Evolutionary conservation across 2,113 vertebrate species (phyloP).

Genomic region (Phrynosoma platyrhinos): DNA sequence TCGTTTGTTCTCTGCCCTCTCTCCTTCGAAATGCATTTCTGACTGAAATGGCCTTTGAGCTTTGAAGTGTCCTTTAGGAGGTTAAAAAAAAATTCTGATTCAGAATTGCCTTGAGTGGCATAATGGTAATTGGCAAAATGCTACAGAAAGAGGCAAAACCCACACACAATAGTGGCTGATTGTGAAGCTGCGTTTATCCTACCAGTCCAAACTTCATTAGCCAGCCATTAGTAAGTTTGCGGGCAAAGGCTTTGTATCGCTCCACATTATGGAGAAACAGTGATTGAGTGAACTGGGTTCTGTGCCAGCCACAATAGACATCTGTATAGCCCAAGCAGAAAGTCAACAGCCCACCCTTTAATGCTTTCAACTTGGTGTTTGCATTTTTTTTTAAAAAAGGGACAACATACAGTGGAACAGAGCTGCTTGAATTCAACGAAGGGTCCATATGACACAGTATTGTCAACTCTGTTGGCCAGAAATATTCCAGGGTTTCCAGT

Average conservation of each 20-base stretch:
- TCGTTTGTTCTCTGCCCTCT: background rate
- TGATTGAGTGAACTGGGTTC: background rate
- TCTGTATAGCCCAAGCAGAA: background rate
- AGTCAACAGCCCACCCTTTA: background rate
- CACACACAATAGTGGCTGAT: conserved; percentile 42
- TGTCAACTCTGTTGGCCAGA: too few relatives aligned
- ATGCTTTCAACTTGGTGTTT: background rate
- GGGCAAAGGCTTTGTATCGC: conserved; percentile 13
- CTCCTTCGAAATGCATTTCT: conserved; percentile 14
- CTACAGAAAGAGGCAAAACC: conserved; percentile 9
- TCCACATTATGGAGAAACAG: conserved; percentile 16
- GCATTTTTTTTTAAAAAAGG: too few relatives aligned
- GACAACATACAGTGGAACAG: too few relatives aligned
- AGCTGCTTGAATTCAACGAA: too few relatives aligned
- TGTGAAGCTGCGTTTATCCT: conserved; percentile 31
- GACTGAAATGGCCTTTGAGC: conserved; percentile 29
- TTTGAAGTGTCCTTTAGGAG: conserved; percentile 21
- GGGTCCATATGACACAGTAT: too few relatives aligned
- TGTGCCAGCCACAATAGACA: background rate
- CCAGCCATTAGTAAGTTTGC: conserved; percentile 6
- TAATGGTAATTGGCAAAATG: conserved; percentile 49
- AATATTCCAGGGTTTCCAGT: too few relatives aligned
- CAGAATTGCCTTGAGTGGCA: conserved; percentile 41
- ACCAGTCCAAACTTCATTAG: conserved; percentile 37
- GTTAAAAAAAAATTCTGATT: conserved; percentile 36